Conservation (phyloP, 2,888 invertebrate species). For the Philereme vetulata region DNA sequence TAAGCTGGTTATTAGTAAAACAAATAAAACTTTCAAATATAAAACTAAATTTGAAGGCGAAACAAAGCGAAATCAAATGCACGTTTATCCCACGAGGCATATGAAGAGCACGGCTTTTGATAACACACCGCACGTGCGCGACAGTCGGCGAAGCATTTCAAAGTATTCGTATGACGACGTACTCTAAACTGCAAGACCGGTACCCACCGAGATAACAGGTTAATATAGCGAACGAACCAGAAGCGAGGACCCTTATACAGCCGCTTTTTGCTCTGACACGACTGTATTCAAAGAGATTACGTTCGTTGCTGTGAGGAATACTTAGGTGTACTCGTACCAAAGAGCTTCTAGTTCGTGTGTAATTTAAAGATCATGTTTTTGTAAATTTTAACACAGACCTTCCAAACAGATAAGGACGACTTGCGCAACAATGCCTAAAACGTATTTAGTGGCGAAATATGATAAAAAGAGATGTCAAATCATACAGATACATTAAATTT, state of each 20-base stretch:
- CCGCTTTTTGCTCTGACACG: constrained; percentile 61
- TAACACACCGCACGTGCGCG: constrained; percentile 11
- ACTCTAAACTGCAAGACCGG: constrained; percentile 47
- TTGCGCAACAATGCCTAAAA: too few species aligned
- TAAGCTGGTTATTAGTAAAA: too few species aligned
- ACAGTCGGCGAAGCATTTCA: constrained; percentile 36
- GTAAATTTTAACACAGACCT: too few species aligned
- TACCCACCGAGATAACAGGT: constrained; percentile 59
- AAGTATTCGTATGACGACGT: constrained; percentile 50
- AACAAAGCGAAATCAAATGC: neutral
- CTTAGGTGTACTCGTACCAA: too few species aligned
- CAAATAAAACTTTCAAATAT: too few species aligned
- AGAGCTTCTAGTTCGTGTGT: too few species aligned
- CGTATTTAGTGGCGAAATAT: too few species aligned
- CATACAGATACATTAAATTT: too few species aligned
- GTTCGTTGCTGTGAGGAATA: constrained; percentile 22
- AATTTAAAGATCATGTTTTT: too few species aligned
- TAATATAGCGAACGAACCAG: constrained; percentile 77
- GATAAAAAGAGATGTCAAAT: too few species aligned
- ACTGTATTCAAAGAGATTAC: constrained; percentile 50
- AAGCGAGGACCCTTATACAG: constrained; percentile 59
- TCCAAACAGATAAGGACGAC: too few species aligned
- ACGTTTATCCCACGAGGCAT: constrained; percentile 6
- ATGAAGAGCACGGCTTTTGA: constrained; percentile 12
- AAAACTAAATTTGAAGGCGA: neutral